phyloP scores from a whole-genome alignment of 2,888 invertebrate species.

The Tetheella fluctuosa region DNA sequence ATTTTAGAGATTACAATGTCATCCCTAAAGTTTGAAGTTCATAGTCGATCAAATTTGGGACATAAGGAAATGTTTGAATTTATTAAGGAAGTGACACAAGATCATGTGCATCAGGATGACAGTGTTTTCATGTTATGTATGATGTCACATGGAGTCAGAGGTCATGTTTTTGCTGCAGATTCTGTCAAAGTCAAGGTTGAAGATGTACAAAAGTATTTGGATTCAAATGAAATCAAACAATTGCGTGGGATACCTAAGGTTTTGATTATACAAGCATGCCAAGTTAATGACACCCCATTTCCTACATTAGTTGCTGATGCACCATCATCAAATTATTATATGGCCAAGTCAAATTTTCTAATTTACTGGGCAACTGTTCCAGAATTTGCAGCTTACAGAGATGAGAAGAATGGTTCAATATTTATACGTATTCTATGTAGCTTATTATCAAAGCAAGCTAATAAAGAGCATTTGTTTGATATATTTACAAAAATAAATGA shows the following conservation, averaged over 20 bases:
- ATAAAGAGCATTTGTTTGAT: slow-evolving; percentile 61
- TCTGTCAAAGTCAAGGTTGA: slow-evolving; percentile 71
- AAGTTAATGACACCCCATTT: slow-evolving; percentile 52
- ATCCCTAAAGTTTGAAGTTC: slow-evolving; percentile 65
- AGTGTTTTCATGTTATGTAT: slow-evolving; percentile 76
- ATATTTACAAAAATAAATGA: slow-evolving; percentile 70
- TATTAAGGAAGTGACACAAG: slow-evolving; percentile 57
- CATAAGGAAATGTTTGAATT: slow-evolving; percentile 58
- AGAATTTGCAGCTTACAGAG: slow-evolving; percentile 70
- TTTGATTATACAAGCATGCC: slow-evolving; percentile 74
- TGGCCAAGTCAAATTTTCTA: slow-evolving; percentile 67
- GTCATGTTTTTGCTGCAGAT: slow-evolving; percentile 72
- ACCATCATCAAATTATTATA: slow-evolving; percentile 42
- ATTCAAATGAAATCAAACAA: slow-evolving; percentile 56
- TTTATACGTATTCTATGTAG: slow-evolving; percentile 71
- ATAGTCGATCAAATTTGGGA: slow-evolving; percentile 56
- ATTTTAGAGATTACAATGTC: slow-evolving; percentile 62
- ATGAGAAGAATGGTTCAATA: slow-evolving; percentile 62
- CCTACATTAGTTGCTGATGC: slow-evolving; percentile 59
- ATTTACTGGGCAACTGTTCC: slow-evolving; percentile 77
- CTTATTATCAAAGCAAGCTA: slow-evolving; percentile 48
- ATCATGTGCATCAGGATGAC: slow-evolving; percentile 55
- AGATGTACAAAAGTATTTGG: slow-evolving; percentile 66
- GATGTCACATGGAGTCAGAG: slow-evolving; percentile 73
- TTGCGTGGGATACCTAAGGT: slow-evolving; percentile 69